Evolutionary conservation across 2,113 vertebrate genomes (phyloP), one percentile per base, ranked within the genome.

Genomic region (Actenoides hombroni): DNA sequence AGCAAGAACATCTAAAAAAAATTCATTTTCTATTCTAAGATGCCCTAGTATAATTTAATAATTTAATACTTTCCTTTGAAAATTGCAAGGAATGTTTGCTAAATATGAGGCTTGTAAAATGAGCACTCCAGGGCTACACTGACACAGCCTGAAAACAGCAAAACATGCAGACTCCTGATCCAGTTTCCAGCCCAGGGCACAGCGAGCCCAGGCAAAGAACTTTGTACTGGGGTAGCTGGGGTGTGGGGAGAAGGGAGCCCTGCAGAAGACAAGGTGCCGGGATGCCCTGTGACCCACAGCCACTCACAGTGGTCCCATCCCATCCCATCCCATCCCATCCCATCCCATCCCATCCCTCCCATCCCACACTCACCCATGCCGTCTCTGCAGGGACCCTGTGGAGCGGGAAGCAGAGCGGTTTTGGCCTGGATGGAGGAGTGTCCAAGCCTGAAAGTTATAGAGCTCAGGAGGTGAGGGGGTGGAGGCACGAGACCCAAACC

Each of bases 361-460:
- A 10, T 10, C 54, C 84, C 33, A 19, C 71, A 93, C 96, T 97
- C 86, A 97, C 96, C 96, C 96, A 96, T 97, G 90, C 37, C 0
- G 86, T 83, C 86, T 86, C 83, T 54, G 31, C 9, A 0, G 68
- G 54, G 10, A 93, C 88, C 40, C 92, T 78, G 80, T 1, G 1
- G 64, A 92, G 73, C 10, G 1, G 48, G 68, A 9, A 48, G 89
- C 77, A 0, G 8, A 74, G 20, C 3, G 2, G 35, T 26, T 88
- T 31, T 89, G 81, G 15, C 91, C 53, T 86, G 88, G 16, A 35
- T 24, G 57, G 33, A 91, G 39, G 61, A 49, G 19, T 71, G 80
- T 86, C 77, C 91, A 63, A 63, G 92, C 64, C 89, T 24, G 77
- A 71, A 86, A 95, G 83, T 96, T 97, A 97, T 97, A 97, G 61